phyloP scores from a whole-genome alignment of 2,888 invertebrate genomes.

The Choristoneura rosaceana region DNA sequence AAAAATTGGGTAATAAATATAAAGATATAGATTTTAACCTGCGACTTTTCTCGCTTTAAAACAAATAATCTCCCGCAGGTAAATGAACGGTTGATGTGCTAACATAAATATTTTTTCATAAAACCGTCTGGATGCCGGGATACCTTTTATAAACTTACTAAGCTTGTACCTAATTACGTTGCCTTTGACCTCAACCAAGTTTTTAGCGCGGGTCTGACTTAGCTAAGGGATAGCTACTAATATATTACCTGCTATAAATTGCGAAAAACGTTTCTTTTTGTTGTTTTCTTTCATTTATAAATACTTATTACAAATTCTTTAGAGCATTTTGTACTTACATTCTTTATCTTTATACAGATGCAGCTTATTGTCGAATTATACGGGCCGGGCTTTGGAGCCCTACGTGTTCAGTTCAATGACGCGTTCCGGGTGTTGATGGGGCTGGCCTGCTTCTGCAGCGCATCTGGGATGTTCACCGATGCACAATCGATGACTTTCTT shows the following conservation, averaged over 20 bases:
- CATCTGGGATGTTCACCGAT: too few relatives aligned
- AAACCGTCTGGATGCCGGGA: slow-evolving; percentile 14
- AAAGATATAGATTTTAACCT: background rate
- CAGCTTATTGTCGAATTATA: too few relatives aligned
- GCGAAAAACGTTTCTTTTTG: too few relatives aligned
- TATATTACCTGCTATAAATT: background rate
- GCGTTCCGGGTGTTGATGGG: too few relatives aligned
- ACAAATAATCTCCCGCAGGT: background rate
- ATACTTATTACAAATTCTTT: too few relatives aligned
- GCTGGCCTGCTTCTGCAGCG: too few relatives aligned
- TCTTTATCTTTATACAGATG: too few relatives aligned
- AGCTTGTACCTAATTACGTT: slow-evolving; percentile 23
- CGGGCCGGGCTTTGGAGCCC: too few relatives aligned
- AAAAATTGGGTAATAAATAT: background rate
- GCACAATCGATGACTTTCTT: too few relatives aligned
- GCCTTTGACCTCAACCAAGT: slow-evolving; percentile 30
- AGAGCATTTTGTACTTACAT: too few relatives aligned
- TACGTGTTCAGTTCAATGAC: too few relatives aligned
- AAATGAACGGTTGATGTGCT: slow-evolving; percentile 16
- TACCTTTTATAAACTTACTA: slow-evolving; percentile 14
- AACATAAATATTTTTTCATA: slow-evolving; percentile 29
- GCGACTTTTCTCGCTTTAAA: background rate
- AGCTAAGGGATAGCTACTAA: background rate
- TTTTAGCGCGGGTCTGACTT: slow-evolving; percentile 4
- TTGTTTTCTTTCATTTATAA: too few relatives aligned